Conservation (phyloP, 2,888 invertebrate species). For the Sipha maydis region DNA sequence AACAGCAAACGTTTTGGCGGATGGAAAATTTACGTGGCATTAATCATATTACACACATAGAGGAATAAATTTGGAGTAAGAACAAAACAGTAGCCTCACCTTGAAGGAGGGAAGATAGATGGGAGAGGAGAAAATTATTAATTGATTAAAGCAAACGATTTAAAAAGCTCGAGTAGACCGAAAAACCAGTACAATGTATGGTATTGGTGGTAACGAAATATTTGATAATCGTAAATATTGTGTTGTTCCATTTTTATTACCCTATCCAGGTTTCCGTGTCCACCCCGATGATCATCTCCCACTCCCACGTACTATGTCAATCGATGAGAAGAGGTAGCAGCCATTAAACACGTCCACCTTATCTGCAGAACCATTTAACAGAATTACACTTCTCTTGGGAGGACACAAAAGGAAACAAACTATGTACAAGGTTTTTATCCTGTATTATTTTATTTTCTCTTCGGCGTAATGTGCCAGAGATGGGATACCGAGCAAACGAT, state of each 20-base stretch:
- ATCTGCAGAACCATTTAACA: slow-evolving; percentile 36
- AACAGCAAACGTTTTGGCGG: background rate
- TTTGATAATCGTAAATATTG: slow-evolving; percentile 22
- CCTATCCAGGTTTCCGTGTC: no score
- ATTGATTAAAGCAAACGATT: slow-evolving; percentile 8
- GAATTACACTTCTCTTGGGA: slow-evolving; percentile 8
- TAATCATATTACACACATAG: background rate
- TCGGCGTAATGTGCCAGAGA: background rate
- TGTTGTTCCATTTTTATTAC: slow-evolving; percentile 18
- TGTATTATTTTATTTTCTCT: background rate
- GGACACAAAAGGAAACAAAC: slow-evolving; percentile 20
- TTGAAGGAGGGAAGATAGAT: background rate
- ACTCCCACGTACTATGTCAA: background rate
- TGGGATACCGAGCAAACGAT: background rate
- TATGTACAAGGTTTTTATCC: background rate
- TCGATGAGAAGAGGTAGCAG: background rate
- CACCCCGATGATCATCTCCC: background rate
- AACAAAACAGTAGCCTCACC: background rate
- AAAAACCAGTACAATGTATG: background rate
- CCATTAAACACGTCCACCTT: slow-evolving; percentile 38
- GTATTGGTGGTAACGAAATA: background rate
- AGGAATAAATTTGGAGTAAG: background rate
- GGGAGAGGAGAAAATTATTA: background rate
- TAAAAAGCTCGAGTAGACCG: background rate
- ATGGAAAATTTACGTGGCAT: background rate